A percentile compares a stretch with the other conserved stretches of the same genome.
Conservation (phyloP, 2,113 vertebrate species). For the Ginglymostoma cirratum region DNA sequence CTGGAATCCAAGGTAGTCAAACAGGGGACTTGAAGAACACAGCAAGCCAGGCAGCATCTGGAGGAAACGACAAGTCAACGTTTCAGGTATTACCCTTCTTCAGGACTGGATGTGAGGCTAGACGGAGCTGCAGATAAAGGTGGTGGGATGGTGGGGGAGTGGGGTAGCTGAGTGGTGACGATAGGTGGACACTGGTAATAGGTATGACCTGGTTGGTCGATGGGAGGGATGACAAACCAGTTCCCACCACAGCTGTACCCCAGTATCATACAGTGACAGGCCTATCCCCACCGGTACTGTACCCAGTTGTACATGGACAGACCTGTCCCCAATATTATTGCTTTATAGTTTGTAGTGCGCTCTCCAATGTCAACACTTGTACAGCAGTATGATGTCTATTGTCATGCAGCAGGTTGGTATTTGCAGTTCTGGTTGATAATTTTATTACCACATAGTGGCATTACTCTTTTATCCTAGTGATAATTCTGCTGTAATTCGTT, state of each 20-base stretch:
- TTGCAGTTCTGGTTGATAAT: not conserved
- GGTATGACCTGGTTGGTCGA: no score
- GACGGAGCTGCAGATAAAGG: no score
- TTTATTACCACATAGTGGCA: not conserved
- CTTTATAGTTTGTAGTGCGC: not conserved
- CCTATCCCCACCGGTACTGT: not conserved
- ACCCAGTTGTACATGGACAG: not conserved
- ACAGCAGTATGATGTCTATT: not conserved
- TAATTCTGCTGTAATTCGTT: not conserved
- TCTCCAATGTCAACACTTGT: not conserved
- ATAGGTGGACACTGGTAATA: no score
- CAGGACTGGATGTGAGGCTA: no score
- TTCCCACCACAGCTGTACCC: not conserved
- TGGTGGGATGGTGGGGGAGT: no score
- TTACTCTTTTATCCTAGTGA: not conserved
- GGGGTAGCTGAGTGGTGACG: no score
- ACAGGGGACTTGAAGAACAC: no score
- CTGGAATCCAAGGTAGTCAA: no score
- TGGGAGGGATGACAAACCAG: not conserved
- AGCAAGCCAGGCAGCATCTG: no score
- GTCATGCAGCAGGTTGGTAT: not conserved
- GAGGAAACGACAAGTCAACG: no score
- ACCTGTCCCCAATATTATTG: not conserved
- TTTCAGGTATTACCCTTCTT: no score
- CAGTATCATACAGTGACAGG: not conserved